These are phyloP conservation scores for Cephus runcator DNA, from an alignment of 2,888 invertebrate species.

Conservation along the genomic window DNA sequence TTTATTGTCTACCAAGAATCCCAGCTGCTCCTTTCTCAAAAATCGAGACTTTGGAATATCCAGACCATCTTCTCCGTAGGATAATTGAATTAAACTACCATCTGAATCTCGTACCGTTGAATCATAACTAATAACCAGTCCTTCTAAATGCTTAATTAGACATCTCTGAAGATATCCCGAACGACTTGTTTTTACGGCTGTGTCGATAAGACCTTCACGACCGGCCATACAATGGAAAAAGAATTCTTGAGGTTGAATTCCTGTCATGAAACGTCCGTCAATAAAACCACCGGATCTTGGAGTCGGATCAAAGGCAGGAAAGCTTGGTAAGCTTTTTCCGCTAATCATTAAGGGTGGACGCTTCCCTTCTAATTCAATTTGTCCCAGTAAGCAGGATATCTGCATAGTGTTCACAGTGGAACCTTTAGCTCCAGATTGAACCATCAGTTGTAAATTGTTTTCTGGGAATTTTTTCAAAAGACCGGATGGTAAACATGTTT, in stretches of 20 bases:
- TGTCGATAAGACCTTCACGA: conserved; percentile 98
- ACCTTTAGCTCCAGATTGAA: conserved; percentile 98
- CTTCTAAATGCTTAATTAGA: conserved; percentile 97
- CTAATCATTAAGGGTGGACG: conserved; percentile 95
- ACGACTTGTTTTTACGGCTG: conserved; percentile 98
- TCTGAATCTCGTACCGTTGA: conserved; percentile 96
- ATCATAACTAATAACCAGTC: conserved; percentile 92
- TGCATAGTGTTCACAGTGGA: conserved; percentile 98
- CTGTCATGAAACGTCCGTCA: conserved; percentile 96
- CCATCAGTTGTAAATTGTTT: conserved; percentile 99
- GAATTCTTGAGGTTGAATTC: conserved; percentile 97
- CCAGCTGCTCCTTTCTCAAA: conserved; percentile 78
- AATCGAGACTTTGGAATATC: conserved; percentile 91
- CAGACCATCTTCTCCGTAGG: conserved; percentile 93
- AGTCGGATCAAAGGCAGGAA: conserved; percentile 85
- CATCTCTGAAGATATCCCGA: conserved; percentile 92
- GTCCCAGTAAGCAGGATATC: conserved; percentile 96
- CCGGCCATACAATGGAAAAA: conserved; percentile 99
- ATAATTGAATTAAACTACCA: conserved; percentile 87
- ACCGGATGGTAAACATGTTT: conserved; percentile 85
- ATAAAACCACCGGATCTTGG: conserved; percentile 97
- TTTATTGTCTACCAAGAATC: conserved; percentile 86
- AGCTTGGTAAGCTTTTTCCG: conserved; percentile 92
- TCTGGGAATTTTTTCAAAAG: conserved; percentile 88
- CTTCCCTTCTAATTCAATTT: conserved; percentile 98